These are phyloP conservation scores for Cydia fagiglandana DNA, from an alignment of 1,140 invertebrate species.

Conservation along the genomic window DNA sequence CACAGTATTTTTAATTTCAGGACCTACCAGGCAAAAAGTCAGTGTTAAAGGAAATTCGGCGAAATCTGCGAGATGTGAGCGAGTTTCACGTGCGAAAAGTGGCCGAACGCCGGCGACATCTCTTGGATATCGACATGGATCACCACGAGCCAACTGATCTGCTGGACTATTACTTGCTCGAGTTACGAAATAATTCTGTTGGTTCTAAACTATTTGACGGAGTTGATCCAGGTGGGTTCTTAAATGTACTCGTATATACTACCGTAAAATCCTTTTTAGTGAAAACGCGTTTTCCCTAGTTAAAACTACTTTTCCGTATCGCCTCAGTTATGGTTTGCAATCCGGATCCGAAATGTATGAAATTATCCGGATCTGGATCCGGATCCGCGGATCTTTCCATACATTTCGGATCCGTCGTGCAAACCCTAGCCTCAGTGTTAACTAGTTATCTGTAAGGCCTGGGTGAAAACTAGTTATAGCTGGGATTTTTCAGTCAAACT, in stretches of 20 bases:
- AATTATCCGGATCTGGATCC: too few relatives aligned
- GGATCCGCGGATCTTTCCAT: too few relatives aligned
- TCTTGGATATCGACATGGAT: slow-evolving; percentile 79
- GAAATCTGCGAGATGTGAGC: slow-evolving; percentile 87
- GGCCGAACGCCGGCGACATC: slow-evolving; percentile 33
- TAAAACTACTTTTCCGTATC: too few relatives aligned
- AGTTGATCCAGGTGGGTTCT: slow-evolving; percentile 41
- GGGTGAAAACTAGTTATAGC: too few relatives aligned
- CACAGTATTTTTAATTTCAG: slow-evolving; percentile 70
- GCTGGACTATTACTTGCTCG: slow-evolving; percentile 83
- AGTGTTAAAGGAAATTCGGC: slow-evolving; percentile 83
- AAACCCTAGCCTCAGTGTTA: too few relatives aligned
- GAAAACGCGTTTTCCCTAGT: too few relatives aligned
- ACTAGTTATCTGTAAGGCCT: too few relatives aligned
- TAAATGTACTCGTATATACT: not conserved
- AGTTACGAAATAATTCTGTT: slow-evolving; percentile 36
- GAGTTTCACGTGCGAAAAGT: slow-evolving; percentile 83
- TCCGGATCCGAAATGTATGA: too few relatives aligned
- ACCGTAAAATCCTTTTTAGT: not conserved
- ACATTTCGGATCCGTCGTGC: too few relatives aligned
- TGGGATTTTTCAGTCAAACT: too few relatives aligned
- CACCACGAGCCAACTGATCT: slow-evolving; percentile 85
- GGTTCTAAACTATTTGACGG: slow-evolving; percentile 39
- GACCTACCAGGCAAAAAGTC: slow-evolving; percentile 84
- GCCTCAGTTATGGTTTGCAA: too few relatives aligned